These are phyloP conservation scores for Mythimna albipuncta DNA, from an alignment of 2,888 invertebrate genomes.

Conservation along the genomic window DNA sequence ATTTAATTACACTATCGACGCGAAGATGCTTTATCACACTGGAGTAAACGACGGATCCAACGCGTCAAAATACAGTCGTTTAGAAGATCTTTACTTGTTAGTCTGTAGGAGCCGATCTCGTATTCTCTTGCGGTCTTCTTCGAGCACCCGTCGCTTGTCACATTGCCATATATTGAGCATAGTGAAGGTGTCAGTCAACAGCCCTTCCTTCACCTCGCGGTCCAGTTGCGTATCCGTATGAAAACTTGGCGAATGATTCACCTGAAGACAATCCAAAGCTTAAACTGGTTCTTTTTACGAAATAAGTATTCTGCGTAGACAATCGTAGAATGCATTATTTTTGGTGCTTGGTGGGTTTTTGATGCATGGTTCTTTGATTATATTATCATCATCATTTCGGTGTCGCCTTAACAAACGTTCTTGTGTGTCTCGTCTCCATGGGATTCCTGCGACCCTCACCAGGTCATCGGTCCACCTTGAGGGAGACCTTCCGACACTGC, in stretches of 20 bases:
- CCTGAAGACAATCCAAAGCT: constrained; percentile 81
- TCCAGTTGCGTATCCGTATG: constrained; percentile 97
- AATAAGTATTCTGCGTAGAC: not conserved
- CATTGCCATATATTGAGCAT: constrained; percentile 94
- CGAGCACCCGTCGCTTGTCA: constrained; percentile 93
- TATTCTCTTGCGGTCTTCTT: constrained; percentile 94
- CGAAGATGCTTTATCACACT: not conserved
- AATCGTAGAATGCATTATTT: not conserved
- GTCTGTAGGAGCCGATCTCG: constrained; percentile 93
- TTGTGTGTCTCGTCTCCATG: too few relatives aligned
- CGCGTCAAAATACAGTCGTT: not conserved
- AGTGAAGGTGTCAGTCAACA: constrained; percentile 94
- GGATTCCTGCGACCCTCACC: too few relatives aligned
- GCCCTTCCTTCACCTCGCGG: constrained; percentile 95
- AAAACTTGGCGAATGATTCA: constrained; percentile 98
- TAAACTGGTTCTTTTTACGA: not conserved
- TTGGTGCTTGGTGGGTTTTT: not conserved
- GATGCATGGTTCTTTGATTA: not conserved
- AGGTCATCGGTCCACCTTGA: too few relatives aligned
- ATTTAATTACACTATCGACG: not conserved
- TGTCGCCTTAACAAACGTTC: too few relatives aligned
- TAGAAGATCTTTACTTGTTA: constrained; percentile 75
- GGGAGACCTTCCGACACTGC: too few relatives aligned
- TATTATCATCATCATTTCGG: too few relatives aligned
- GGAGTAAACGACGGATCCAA: not conserved